phyloP scores from a whole-genome alignment of 1,140 invertebrate genomes.

The Drosophila biarmipes region DNA sequence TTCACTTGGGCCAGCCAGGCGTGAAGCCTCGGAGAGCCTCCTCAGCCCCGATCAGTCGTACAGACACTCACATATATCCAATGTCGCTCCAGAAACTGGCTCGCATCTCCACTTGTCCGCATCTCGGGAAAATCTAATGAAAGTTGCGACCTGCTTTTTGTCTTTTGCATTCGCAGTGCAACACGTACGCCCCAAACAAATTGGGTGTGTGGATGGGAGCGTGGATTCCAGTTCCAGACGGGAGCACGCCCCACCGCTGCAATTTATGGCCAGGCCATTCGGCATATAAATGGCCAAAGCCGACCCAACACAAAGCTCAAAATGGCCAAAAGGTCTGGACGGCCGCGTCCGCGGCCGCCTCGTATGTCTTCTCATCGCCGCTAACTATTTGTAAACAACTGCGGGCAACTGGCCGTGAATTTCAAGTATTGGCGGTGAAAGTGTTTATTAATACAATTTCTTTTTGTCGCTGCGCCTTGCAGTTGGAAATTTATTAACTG shows the following conservation, averaged over 20 bases:
- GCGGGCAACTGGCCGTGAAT: constrained; percentile 58
- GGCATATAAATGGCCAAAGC: constrained; percentile 56
- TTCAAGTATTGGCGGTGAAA: constrained; percentile 73
- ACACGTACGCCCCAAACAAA: constrained; percentile 54
- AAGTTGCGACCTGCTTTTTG: constrained; percentile 77
- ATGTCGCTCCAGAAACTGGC: constrained; percentile 61
- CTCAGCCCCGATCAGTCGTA: constrained; percentile 26
- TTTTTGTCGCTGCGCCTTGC: constrained; percentile 40
- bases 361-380: constrained; percentile 17
- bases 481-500: constrained; percentile 51
- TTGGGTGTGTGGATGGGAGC: constrained; percentile 34
- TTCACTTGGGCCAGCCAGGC: constrained; percentile 66
- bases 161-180: constrained; percentile 59
- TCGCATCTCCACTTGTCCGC: constrained; percentile 20
- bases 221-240: constrained; percentile 23
- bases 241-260: constrained; percentile 54
- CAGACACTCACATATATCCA: constrained; percentile 39
- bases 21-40: constrained; percentile 11
- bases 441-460: constrained; percentile 79
- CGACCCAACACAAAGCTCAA: constrained; percentile 47
- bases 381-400: constrained; percentile 65
- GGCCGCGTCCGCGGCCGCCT: background rate
- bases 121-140: constrained; percentile 72
- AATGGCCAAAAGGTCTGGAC: constrained; percentile 58
- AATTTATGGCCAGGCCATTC: constrained; percentile 55